phyloP scores from a whole-genome alignment of 2,797 vertebrate genomes.

The Synaphobranchus kaupii region DNA sequence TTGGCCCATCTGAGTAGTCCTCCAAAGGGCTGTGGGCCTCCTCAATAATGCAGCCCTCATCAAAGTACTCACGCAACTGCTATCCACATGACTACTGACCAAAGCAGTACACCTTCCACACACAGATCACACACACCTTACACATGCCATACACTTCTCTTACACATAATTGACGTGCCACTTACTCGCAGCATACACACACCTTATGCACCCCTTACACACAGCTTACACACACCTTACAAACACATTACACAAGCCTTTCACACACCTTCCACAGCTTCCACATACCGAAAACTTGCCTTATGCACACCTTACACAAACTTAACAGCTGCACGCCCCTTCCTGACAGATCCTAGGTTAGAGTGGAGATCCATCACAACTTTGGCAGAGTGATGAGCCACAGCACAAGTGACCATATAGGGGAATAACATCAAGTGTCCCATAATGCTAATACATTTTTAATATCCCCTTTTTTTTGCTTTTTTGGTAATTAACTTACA shows the following conservation, averaged over 20 bases:
- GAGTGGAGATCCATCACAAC: background rate
- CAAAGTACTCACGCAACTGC: conserved; percentile 86
- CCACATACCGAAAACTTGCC: conserved; percentile 11
- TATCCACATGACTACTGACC: conserved; percentile 80
- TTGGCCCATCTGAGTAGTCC: conserved; percentile 75
- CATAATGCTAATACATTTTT: conserved; percentile 66
- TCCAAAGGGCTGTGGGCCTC: conserved; percentile 66
- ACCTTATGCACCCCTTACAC: background rate
- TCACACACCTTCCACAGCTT: background rate
- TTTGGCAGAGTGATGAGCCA: background rate
- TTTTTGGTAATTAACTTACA: conserved; percentile 75
- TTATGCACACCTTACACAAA: conserved; percentile 67
- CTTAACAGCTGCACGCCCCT: conserved; percentile 58
- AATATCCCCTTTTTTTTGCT: conserved; percentile 53
- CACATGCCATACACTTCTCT: background rate
- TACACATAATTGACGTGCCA: background rate
- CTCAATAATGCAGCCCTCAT: conserved; percentile 89
- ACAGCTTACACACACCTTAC: background rate
- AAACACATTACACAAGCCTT: background rate
- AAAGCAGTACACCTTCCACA: conserved; percentile 62
- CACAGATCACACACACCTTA: background rate
- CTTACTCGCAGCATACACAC: background rate
- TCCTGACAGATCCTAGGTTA: background rate
- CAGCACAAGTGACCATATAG: background rate
- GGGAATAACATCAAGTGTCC: conserved; percentile 26